Evolutionary conservation across 1,140 invertebrate species (phyloP).

Genomic region (Thaumatotibia leucotreta): DNA sequence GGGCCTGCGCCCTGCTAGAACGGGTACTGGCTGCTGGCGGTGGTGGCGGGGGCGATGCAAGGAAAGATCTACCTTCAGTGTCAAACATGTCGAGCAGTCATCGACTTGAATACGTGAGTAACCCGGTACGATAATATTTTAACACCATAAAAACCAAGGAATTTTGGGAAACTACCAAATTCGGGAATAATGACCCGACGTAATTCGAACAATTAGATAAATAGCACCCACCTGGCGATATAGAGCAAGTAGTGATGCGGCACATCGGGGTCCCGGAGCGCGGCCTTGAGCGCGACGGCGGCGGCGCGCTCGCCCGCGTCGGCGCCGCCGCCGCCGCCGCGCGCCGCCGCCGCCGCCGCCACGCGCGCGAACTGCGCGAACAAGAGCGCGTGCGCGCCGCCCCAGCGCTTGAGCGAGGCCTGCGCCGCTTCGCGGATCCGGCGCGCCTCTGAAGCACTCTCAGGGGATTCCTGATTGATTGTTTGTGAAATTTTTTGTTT

Average conservation of each 20-base stretch:
- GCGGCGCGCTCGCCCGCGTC: conserved; percentile 14
- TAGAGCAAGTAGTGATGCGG: conserved; percentile 22
- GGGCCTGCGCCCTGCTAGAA: too few species aligned
- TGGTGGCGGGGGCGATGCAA: too few species aligned
- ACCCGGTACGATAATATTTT: too few species aligned
- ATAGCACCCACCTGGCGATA: conserved; percentile 27
- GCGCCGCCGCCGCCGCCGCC: conserved; percentile 18
- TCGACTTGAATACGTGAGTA: too few species aligned
- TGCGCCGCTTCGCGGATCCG: conserved; percentile 21
- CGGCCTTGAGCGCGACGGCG: conserved; percentile 24
- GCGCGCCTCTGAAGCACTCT: conserved; percentile 17
- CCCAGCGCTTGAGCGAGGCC: conserved; percentile 15
- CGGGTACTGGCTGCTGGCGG: too few species aligned
- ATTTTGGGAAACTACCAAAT: too few species aligned
- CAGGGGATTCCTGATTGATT: not conserved
- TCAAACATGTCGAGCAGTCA: too few species aligned
- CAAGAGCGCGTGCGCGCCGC: conserved; percentile 21
- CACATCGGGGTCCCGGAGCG: conserved; percentile 10
- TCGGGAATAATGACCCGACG: too few species aligned
- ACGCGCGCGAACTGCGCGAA: conserved; percentile 33
- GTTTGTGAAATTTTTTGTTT: too few species aligned
- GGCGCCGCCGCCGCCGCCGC: conserved; percentile 22
- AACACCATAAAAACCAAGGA: too few species aligned
- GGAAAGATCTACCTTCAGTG: too few species aligned
- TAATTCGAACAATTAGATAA: too few species aligned